These are phyloP conservation scores for Sebastolobus alascanus DNA, from an alignment of 2,797 vertebrate genomes.

Conservation along the genomic window DNA sequence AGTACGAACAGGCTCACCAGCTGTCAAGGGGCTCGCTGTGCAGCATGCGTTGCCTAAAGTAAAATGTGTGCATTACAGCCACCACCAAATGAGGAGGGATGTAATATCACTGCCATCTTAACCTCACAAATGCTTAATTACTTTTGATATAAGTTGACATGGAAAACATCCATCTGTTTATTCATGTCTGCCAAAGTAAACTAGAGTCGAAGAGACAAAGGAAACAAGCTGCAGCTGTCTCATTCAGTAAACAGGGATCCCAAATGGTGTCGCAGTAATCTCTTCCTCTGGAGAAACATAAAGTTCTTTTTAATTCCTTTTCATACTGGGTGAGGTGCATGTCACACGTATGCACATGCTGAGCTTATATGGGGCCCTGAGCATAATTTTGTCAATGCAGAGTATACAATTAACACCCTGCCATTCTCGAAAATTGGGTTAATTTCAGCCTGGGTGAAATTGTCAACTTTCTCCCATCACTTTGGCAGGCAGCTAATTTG, in stretches of 20 bases:
- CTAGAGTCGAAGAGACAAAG: conserved; percentile 22
- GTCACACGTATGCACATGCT: conserved; percentile 11
- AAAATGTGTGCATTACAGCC: conserved; percentile 37
- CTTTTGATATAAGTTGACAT: conserved; percentile 46
- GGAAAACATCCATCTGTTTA: conserved; percentile 52
- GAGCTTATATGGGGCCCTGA: background rate
- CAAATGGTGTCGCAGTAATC: background rate
- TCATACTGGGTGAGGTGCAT: conserved; percentile 18
- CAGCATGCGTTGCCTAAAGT: conserved; percentile 23
- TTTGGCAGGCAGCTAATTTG: conserved; percentile 27
- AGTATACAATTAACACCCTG: conserved; percentile 17
- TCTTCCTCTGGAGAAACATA: conserved; percentile 24
- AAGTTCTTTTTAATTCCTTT: background rate
- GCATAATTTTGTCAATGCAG: conserved; percentile 19
- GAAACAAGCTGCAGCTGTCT: conserved; percentile 45
- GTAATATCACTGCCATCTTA: conserved; percentile 21
- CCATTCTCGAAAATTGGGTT: conserved; percentile 8
- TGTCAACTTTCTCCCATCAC: conserved; percentile 7
- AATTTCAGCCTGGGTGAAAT: conserved; percentile 33
- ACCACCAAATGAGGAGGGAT: conserved; percentile 26
- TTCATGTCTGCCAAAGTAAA: conserved; percentile 37
- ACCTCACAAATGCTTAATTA: conserved; percentile 57
- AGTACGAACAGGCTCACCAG: conserved; percentile 45
- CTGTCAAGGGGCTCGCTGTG: conserved; percentile 40
- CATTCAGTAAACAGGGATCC: conserved; percentile 22